These are phyloP conservation scores for Petrocephalus zakoni DNA, from an alignment of 2,113 vertebrate species.

Conservation along the genomic window DNA sequence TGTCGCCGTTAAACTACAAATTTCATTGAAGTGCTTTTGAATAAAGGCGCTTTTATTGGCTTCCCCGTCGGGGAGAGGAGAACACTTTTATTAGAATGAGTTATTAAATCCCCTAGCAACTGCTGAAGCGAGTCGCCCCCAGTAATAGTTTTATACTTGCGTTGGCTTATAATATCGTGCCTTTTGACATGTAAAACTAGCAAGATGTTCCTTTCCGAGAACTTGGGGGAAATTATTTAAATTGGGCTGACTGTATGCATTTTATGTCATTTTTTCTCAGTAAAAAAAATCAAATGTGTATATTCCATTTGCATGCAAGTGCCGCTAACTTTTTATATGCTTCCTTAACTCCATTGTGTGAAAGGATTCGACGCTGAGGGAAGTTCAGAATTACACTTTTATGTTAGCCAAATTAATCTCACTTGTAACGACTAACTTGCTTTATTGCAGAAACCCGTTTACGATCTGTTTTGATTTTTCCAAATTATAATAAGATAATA, in stretches of 20 bases:
- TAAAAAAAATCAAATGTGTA: neutral
- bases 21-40: constrained; percentile 10
- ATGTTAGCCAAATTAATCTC: neutral
- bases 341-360: neutral
- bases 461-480: neutral
- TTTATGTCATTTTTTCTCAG: neutral
- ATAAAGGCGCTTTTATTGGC: neutral
- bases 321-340: neutral
- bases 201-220: neutral
- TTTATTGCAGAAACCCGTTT: neutral
- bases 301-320: neutral
- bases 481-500: neutral
- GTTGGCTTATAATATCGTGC: constrained; percentile 47
- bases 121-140: constrained; percentile 17
- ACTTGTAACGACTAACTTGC: neutral
- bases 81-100: constrained; percentile 45
- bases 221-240: constrained; percentile 35
- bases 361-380: neutral
- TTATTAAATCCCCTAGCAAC: constrained; percentile 39
- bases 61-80: constrained; percentile 26
- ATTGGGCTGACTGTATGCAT: neutral
- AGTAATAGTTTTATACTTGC: constrained; percentile 27
- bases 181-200: constrained; percentile 30
- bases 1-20: constrained; percentile 6
- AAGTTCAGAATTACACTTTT: neutral